phyloP scores from a whole-genome alignment of 1,140 invertebrate species.

The Tetraneura akinire region DNA sequence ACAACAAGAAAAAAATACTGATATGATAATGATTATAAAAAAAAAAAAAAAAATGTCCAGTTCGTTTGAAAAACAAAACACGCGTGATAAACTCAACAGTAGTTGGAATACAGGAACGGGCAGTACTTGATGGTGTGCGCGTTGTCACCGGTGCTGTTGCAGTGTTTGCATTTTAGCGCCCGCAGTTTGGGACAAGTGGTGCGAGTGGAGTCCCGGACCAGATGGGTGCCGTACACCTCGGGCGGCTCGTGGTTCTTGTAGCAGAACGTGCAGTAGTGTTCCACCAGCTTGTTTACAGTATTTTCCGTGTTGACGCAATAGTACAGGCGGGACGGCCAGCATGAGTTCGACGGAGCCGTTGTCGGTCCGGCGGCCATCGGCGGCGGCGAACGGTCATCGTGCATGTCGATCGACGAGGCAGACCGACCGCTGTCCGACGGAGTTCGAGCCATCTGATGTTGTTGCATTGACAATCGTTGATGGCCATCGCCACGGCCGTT shows the following conservation, averaged over 20 bases:
- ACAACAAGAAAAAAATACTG: no score
- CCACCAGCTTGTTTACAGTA: constrained; percentile 35
- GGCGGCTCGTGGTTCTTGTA: constrained; percentile 44
- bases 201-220: constrained; percentile 32
- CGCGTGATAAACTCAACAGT: no score
- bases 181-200: constrained; percentile 36
- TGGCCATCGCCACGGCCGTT: not conserved
- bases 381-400: not conserved
- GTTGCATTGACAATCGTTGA: not conserved
- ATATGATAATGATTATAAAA: no score
- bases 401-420: not conserved
- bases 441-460: not conserved
- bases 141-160: constrained; percentile 38
- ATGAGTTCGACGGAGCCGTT: no score
- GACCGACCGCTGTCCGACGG: not conserved
- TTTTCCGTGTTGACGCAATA: not conserved
- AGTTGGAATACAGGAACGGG: constrained; percentile 28
- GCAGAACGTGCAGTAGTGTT: constrained; percentile 44
- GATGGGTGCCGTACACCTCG: constrained; percentile 39
- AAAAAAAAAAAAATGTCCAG: no score
- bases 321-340: constrained; percentile 10
- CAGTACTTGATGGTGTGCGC: constrained; percentile 48
- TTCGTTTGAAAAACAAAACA: no score
- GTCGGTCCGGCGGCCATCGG: not conserved
- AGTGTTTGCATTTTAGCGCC: constrained; percentile 38